Percentiles rank a stretch among this genome's conserved stretches.
These are phyloP conservation scores for Phasianus colchicus DNA, from an alignment of 2,113 vertebrate species.

Conservation along the genomic window DNA sequence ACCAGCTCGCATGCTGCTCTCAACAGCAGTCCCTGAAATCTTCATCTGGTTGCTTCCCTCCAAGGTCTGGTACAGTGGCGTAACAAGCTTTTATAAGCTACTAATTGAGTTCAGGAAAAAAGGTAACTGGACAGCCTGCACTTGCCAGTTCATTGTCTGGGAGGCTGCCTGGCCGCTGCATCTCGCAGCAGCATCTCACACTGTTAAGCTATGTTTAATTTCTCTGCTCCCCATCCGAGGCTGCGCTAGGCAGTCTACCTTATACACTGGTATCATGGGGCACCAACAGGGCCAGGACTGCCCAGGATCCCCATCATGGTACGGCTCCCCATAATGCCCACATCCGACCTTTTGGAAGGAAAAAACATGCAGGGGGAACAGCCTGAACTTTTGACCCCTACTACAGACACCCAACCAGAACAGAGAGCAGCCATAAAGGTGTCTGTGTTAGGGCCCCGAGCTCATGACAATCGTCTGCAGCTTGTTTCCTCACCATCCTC, in stretches of 20 bases:
- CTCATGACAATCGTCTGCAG: constrained; percentile 69
- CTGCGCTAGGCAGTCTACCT: not conserved
- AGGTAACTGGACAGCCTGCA: not conserved
- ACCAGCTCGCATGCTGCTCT: not conserved
- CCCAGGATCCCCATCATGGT: constrained; percentile 16
- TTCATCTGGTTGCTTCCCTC: not conserved
- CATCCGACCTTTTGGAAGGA: constrained; percentile 51
- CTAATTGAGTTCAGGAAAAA: not conserved
- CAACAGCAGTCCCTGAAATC: not conserved
- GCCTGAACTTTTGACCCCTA: constrained; percentile 83
- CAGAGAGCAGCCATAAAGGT: constrained; percentile 64
- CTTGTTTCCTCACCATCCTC: constrained; percentile 68
- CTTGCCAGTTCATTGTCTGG: not conserved
- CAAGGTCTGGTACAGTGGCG: not conserved
- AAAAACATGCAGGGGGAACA: constrained; percentile 26
- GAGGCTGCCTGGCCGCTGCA: not conserved
- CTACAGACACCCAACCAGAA: constrained; percentile 67
- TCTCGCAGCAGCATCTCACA: not conserved
- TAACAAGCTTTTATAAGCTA: not conserved
- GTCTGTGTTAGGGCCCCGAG: constrained; percentile 61
- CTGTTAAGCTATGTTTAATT: not conserved
- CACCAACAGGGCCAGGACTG: not conserved
- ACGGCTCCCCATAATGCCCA: not conserved
- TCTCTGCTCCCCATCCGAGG: not conserved
- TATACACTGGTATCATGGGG: not conserved